A percentile compares a stretch with the other conserved stretches of the same genome.
These are phyloP conservation scores for Pristis pectinata DNA, from an alignment of 2,797 vertebrate genomes.

Conservation along the genomic window DNA sequence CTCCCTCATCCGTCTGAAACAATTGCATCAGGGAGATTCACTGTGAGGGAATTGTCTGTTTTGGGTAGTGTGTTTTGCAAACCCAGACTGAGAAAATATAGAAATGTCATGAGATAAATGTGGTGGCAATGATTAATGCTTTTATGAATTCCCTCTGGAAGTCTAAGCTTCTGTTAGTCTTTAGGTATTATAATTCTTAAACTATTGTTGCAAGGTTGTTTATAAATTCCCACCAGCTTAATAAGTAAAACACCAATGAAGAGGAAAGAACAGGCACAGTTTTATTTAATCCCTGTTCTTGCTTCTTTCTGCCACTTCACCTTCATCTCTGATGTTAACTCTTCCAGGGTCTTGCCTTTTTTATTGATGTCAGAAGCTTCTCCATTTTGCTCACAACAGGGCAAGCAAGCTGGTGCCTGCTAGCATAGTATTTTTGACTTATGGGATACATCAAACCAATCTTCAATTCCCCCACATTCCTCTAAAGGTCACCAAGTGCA, in stretches of 20 bases:
- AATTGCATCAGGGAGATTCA: background rate
- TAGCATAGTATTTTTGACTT: background rate
- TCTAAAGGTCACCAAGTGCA: background rate
- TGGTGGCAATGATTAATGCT: background rate
- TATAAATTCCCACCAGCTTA: background rate
- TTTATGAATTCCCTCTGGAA: background rate
- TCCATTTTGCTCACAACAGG: too few relatives aligned
- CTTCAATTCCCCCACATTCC: background rate
- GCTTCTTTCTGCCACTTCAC: background rate
- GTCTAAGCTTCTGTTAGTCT: background rate
- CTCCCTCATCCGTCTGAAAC: background rate
- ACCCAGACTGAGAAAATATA: background rate
- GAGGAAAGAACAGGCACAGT: background rate
- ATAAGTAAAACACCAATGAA: background rate
- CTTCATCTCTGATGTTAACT: background rate
- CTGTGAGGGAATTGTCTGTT: background rate
- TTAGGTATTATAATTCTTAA: background rate
- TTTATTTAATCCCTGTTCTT: background rate
- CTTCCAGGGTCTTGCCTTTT: too few relatives aligned
- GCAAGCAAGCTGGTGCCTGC: background rate
- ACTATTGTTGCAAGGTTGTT: background rate
- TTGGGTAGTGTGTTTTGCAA: background rate
- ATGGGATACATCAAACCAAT: background rate
- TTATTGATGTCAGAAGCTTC: too few relatives aligned
- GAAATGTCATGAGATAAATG: background rate